A percentile compares a stretch with the other conserved stretches of the same genome.
Evolutionary conservation across 2,888 invertebrate species (phyloP).

Genomic region (Lepidonotus clava): DNA sequence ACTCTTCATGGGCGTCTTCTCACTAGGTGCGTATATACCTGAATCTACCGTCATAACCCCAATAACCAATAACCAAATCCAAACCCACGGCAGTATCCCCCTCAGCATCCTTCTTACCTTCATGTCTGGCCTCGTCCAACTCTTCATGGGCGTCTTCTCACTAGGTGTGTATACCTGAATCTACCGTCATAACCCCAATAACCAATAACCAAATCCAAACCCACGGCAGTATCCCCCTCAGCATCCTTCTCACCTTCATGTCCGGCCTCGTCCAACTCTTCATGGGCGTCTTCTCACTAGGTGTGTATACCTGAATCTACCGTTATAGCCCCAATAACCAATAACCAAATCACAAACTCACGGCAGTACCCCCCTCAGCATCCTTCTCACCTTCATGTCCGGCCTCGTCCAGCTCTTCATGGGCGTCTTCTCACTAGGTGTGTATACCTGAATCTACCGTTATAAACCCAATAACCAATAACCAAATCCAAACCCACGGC

Average conservation of each 20-base stretch:
- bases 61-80: too few relatives aligned
- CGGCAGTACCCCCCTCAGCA: slow-evolving; percentile 70
- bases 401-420: slow-evolving; percentile 78
- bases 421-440: slow-evolving; percentile 79
- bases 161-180: slow-evolving; percentile 70
- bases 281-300: slow-evolving; percentile 78
- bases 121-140: slow-evolving; percentile 76
- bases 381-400: slow-evolving; percentile 75
- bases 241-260: slow-evolving; percentile 76
- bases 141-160: slow-evolving; percentile 77
- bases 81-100: slow-evolving; percentile 65
- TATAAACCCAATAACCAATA: too few relatives aligned
- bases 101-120: slow-evolving; percentile 77
- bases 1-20: slow-evolving; percentile 77
- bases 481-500: too few relatives aligned
- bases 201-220: too few relatives aligned
- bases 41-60: too few relatives aligned
- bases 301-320: slow-evolving; percentile 69
- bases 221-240: slow-evolving; percentile 68
- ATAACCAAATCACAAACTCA: too few relatives aligned
- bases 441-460: too few relatives aligned
- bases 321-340: too few relatives aligned
- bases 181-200: too few relatives aligned
- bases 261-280: slow-evolving; percentile 77
- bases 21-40: slow-evolving; percentile 77